These are phyloP conservation scores for Charanyca ferruginea DNA, from an alignment of 2,888 invertebrate species.

Conservation along the genomic window DNA sequence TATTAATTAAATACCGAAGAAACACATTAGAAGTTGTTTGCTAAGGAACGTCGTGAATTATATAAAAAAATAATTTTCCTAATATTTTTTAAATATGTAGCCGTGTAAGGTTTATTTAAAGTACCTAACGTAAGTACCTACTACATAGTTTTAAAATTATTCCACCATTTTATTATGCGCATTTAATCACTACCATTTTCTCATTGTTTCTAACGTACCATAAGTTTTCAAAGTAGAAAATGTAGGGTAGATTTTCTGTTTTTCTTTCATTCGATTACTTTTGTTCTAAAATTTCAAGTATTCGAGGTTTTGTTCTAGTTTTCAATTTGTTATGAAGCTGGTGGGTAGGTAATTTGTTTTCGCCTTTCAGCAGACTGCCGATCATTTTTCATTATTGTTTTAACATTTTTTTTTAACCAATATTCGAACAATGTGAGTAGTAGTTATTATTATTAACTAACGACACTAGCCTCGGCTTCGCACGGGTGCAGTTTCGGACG, in stretches of 20 bases:
- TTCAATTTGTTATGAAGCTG: constrained; percentile 25
- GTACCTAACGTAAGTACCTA: neutral
- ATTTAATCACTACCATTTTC: constrained; percentile 24
- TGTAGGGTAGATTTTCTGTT: constrained; percentile 19
- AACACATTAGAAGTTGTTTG: constrained; percentile 15
- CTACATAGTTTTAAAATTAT: constrained; percentile 30
- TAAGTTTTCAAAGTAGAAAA: constrained; percentile 40
- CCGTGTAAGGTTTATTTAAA: constrained; percentile 50
- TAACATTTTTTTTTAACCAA: neutral
- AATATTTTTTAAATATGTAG: constrained; percentile 13
- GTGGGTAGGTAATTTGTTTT: constrained; percentile 14
- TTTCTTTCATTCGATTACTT: constrained; percentile 33
- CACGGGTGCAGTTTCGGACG: no score
- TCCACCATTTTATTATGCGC: constrained; percentile 33
- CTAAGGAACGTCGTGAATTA: constrained; percentile 17
- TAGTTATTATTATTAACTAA: no score
- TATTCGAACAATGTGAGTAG: no score
- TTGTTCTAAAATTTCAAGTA: constrained; percentile 20
- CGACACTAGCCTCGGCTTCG: no score
- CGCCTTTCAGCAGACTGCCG: neutral
- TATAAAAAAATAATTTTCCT: constrained; percentile 32
- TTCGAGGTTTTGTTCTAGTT: constrained; percentile 17
- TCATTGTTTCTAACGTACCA: constrained; percentile 42
- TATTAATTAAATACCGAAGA: constrained; percentile 28
- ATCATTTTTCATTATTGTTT: constrained; percentile 2